Conservation (phyloP, 2,113 vertebrate genomes). For the Microtus oregoni region DNA sequence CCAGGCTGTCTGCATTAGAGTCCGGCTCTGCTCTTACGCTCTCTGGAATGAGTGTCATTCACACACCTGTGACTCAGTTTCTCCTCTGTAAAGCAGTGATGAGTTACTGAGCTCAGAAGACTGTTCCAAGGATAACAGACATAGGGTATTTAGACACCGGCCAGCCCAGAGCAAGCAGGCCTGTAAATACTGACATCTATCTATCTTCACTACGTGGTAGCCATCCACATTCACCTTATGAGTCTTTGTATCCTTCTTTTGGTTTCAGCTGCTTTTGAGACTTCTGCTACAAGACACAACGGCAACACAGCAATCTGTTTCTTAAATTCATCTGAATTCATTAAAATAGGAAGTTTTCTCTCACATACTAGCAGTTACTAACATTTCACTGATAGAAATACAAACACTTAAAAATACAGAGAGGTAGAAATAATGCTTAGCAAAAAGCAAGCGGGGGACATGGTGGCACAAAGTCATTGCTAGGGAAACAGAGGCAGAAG, state of each 20-base stretch:
- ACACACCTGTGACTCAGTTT: constrained; percentile 28
- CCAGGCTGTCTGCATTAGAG: background rate
- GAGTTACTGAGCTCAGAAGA: background rate
- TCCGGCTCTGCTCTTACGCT: background rate
- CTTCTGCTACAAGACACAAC: constrained; percentile 27
- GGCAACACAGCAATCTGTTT: constrained; percentile 11
- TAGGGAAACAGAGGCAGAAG: background rate
- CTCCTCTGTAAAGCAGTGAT: constrained; percentile 41
- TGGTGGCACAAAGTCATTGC: background rate
- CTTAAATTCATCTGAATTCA: background rate
- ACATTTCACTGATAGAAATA: constrained; percentile 24
- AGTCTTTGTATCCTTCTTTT: background rate
- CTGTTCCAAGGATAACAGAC: background rate
- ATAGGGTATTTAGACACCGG: constrained; percentile 9
- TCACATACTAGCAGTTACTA: constrained; percentile 9
- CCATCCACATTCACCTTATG: background rate
- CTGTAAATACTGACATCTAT: constrained; percentile 18
- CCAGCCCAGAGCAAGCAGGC: background rate
- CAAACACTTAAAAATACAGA: constrained; percentile 1
- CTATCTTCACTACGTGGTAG: background rate
- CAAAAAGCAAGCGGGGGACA: background rate
- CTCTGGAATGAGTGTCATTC: background rate
- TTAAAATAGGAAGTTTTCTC: constrained; percentile 43
- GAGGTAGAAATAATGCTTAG: constrained; percentile 40
- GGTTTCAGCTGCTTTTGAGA: constrained; percentile 13